Percentiles rank a stretch among this genome's conserved stretches.
Evolutionary conservation across 2,888 invertebrate genomes (phyloP).

Genomic region (Crocallis elinguaria): DNA sequence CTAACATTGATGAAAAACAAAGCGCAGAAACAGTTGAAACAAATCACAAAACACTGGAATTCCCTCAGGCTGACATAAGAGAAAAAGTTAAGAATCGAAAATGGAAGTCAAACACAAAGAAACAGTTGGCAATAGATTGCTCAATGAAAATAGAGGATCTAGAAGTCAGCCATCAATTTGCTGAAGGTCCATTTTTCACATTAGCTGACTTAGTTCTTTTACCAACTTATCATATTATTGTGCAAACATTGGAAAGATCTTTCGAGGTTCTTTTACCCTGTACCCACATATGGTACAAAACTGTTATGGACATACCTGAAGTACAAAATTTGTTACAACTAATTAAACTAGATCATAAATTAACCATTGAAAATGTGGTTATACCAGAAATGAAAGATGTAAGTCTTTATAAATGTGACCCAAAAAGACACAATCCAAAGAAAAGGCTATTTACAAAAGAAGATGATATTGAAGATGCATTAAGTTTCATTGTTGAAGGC

Average conservation of each 20-base stretch:
- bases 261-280: constrained; percentile 83
- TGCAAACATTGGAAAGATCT: constrained; percentile 69
- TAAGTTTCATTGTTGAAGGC: constrained; percentile 69
- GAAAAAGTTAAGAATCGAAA: constrained; percentile 68
- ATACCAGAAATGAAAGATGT: constrained; percentile 83
- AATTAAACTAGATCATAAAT: constrained; percentile 2
- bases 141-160: constrained; percentile 78
- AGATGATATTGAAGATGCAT: constrained; percentile 87
- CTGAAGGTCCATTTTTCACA: constrained; percentile 93
- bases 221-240: constrained; percentile 87
- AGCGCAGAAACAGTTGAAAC: not conserved
- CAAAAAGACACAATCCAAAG: constrained; percentile 89
- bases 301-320: constrained; percentile 52
- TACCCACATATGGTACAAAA: constrained; percentile 86
- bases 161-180: constrained; percentile 88
- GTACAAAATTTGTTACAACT: constrained; percentile 38
- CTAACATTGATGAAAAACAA: constrained; percentile 17
- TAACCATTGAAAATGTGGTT: constrained; percentile 42
- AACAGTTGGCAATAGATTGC: constrained; percentile 66
- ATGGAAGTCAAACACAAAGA: constrained; percentile 75
- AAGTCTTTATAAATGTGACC: constrained; percentile 92
- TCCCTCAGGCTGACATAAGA: constrained; percentile 31
- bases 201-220: constrained; percentile 93
- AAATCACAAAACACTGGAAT: constrained; percentile 35
- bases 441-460: constrained; percentile 91